phyloP scores from a whole-genome alignment of 2,113 vertebrate genomes.

The Dendropsophus ebraccatus region DNA sequence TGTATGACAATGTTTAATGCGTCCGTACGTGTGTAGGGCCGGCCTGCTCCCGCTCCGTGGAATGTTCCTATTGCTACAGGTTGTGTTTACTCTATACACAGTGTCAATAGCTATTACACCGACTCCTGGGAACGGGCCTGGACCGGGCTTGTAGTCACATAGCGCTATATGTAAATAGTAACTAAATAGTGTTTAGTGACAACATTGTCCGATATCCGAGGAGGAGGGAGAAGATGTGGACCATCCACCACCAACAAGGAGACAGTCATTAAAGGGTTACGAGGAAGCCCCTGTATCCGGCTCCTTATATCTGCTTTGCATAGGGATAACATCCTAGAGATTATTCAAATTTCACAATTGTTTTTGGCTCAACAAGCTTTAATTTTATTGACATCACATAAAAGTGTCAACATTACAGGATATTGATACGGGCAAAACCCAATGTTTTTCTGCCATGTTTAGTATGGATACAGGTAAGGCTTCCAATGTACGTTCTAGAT shows the following conservation, averaged over 20 bases:
- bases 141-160: neutral
- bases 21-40: neutral
- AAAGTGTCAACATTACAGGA: too few species aligned
- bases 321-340: neutral
- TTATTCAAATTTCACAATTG: neutral
- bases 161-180: slow-evolving; percentile 17
- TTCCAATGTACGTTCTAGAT: too few species aligned
- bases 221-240: neutral
- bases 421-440: too few species aligned
- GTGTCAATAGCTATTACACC: neutral
- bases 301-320: slow-evolving; percentile 1
- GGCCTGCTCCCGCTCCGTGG: neutral
- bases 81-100: slow-evolving; percentile 24
- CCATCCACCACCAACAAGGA: neutral
- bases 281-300: neutral
- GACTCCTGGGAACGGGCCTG: neutral
- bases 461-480: too few species aligned
- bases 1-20: neutral
- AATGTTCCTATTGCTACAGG: neutral
- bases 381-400: neutral
- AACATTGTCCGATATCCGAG: slow-evolving; percentile 10
- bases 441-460: too few species aligned
- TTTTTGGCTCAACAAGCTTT: slow-evolving; percentile 8
- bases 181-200: slow-evolving; percentile 10
- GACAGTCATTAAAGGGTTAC: neutral